Evolutionary conservation across 2,113 vertebrate species (phyloP), one percentile per base, ranked within the genome.

Genomic region (Grammomys dolichurus): DNA sequence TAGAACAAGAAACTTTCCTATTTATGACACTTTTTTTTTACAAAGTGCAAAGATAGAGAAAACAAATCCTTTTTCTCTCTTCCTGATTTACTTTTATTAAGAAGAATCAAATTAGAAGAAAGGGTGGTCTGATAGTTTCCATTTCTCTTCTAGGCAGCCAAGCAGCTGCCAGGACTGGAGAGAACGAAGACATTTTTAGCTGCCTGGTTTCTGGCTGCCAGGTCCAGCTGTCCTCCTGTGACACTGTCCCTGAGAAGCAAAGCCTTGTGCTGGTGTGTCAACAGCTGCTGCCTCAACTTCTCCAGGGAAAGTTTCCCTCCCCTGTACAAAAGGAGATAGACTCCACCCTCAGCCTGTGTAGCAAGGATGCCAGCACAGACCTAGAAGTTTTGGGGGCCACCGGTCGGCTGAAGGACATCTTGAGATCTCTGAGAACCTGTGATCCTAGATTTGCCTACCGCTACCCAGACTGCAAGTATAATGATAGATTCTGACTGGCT

Each of bases 401-500:
- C 46, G 96, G 93, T 5, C 94, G 80, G 51, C 98, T 99, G 87
- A 98, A 97, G 10, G 96, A 97, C 87, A 97, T 98, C 94, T 96
- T 99, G 96, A 98, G 97, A 43, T 98, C 98, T 0, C 96, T 99
- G 93, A 98, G 98, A 63, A 98, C 98, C 76, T 99, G 99, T 3
- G 98, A 98, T 78, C 97, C 97, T 7, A 98, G 97, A 84, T 99
- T 99, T 89, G 98, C 98, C 84, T 99, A 99, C 97, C 99, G 99
- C 96, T 99, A 99, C 96, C 99, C 99, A 4, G 99, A 99, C 97
- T 99, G 99, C 98, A 99, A 98, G 94, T 99, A 99, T 90, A 98
- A 97, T 2, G 98, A 98, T 81, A 98, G 98, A 60, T 98, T 97
- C 7, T 98, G 96, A 75, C 0, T 1, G 26, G 51, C 43, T 85